phyloP scores from a whole-genome alignment of 1,140 invertebrate genomes.

The Atta colombica region DNA sequence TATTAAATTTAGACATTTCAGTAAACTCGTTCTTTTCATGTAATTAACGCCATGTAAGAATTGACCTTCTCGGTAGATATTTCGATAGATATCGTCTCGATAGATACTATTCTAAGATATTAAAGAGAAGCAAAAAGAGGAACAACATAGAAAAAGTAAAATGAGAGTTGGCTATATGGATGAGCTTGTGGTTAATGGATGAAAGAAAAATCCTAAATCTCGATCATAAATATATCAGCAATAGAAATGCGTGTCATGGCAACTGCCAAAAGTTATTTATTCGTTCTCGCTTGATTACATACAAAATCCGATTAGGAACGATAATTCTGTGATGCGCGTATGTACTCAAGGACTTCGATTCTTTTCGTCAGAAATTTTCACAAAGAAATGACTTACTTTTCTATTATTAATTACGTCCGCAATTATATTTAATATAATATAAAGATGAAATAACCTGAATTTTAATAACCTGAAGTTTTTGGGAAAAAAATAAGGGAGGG shows the following conservation, averaged over 20 bases:
- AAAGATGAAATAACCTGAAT: too few species aligned
- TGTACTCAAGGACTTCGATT: too few species aligned
- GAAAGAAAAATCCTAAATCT: slow-evolving; percentile 66
- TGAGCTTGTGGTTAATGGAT: slow-evolving; percentile 27
- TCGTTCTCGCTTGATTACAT: background rate
- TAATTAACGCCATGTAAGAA: too few species aligned
- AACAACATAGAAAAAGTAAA: background rate
- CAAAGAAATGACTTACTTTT: too few species aligned
- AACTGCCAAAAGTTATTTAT: slow-evolving; percentile 63
- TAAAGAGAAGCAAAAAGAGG: background rate
- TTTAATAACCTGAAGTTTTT: too few species aligned
- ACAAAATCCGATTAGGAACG: slow-evolving; percentile 47
- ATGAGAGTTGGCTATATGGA: background rate
- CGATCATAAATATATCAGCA: slow-evolving; percentile 63
- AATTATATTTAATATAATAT: too few species aligned
- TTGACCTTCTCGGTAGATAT: background rate
- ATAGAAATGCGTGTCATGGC: slow-evolving; percentile 7
- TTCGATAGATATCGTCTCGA: background rate
- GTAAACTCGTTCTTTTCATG: too few species aligned
- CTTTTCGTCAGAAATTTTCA: too few species aligned
- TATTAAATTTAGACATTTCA: too few species aligned
- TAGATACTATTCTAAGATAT: background rate
- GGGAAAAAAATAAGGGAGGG: too few species aligned
- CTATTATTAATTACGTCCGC: too few species aligned
- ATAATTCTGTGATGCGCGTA: slow-evolving; percentile 25